A percentile compares a stretch with the other conserved stretches of the same genome.
Evolutionary conservation across 2,113 vertebrate species (phyloP).

Genomic region (Semnornis frantzii): DNA sequence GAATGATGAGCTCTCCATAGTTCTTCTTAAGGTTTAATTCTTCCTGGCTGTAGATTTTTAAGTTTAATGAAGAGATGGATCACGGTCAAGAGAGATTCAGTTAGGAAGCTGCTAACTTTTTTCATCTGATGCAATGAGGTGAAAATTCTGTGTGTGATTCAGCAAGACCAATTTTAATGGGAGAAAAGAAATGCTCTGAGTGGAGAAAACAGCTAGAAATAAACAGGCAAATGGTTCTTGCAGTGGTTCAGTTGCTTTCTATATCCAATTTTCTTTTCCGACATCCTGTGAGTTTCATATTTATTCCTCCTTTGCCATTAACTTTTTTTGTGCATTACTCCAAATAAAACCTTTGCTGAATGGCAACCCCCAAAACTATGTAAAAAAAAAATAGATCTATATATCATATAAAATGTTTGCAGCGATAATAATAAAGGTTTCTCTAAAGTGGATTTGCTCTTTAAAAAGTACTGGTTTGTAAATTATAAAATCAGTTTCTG

Average conservation of each 20-base stretch:
- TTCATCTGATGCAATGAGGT: neutral
- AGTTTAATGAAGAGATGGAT: constrained; percentile 63
- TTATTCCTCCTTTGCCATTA: neutral
- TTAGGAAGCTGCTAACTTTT: constrained; percentile 41
- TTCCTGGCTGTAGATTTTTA: constrained; percentile 33
- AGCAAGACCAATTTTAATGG: neutral
- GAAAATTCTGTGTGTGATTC: neutral
- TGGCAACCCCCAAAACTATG: neutral
- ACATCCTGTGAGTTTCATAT: neutral
- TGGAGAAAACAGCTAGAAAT: neutral
- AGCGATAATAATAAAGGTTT: neutral
- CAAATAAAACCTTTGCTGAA: neutral
- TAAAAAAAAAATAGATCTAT: neutral
- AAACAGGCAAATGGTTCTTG: neutral
- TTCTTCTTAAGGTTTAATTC: constrained; percentile 59
- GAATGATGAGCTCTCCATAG: constrained; percentile 49
- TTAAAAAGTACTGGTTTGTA: neutral
- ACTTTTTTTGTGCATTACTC: neutral
- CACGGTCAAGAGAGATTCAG: constrained; percentile 53
- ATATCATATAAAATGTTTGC: neutral
- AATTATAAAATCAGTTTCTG: neutral
- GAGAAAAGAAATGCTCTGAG: neutral
- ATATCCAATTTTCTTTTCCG: neutral
- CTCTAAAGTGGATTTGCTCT: neutral
- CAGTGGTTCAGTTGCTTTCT: neutral